Evolutionary conservation across 2,888 invertebrate species (phyloP).

Genomic region (Drosophila mettleri): DNA sequence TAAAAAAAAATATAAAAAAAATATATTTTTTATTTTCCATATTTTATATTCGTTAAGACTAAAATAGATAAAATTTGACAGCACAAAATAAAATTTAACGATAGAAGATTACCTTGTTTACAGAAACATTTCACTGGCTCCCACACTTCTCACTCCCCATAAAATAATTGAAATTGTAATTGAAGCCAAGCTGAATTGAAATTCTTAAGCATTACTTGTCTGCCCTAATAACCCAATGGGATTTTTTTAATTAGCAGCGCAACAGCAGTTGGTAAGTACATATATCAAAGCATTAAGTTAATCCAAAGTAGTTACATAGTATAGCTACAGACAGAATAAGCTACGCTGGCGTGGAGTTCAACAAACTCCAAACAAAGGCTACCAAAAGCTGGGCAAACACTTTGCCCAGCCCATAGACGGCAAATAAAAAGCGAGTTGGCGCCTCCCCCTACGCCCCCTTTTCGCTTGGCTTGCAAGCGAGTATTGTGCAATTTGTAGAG

Average conservation of each 20-base stretch:
- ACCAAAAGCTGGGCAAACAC: conserved; percentile 24
- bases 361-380: conserved; percentile 57
- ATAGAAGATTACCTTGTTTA: background rate
- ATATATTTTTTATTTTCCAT: no score
- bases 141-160: background rate
- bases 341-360: conserved; percentile 36
- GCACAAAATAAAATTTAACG: background rate
- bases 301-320: conserved; percentile 19
- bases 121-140: background rate
- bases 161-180: background rate
- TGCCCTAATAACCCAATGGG: conserved; percentile 7
- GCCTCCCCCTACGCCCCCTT: no score
- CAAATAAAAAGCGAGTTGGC: conserved; percentile 15
- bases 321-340: background rate
- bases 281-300: conserved; percentile 13
- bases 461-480: conserved; percentile 10
- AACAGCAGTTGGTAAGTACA: background rate
- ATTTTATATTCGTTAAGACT: no score
- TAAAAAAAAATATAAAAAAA: no score
- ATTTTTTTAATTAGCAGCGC: conserved; percentile 9
- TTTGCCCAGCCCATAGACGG: conserved; percentile 10
- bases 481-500: conserved; percentile 59
- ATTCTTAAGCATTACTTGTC: no score
- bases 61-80: background rate
- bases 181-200: background rate